Evolutionary conservation across 2,113 vertebrate species (phyloP).

Genomic region (Python bivittatus): DNA sequence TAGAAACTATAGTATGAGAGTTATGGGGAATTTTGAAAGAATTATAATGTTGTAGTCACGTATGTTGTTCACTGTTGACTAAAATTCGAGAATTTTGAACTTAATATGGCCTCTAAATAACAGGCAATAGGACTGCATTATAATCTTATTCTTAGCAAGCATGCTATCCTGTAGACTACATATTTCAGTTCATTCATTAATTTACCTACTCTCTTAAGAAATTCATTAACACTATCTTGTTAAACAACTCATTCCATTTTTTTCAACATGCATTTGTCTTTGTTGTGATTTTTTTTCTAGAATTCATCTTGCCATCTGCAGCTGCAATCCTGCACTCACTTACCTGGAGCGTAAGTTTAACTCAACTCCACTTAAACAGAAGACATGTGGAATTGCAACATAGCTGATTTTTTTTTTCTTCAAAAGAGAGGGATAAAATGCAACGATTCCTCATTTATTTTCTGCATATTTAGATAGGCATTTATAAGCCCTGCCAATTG

Average conservation of each 20-base stretch:
- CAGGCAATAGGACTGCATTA: not conserved
- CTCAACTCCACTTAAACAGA: not conserved
- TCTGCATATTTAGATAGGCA: not conserved
- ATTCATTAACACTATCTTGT: not conserved
- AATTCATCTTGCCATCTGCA: not conserved
- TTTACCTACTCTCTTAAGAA: not conserved
- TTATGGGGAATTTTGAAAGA: not conserved
- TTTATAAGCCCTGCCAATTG: not conserved
- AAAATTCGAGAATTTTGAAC: not conserved
- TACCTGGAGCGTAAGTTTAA: not conserved
- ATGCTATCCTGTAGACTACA: not conserved
- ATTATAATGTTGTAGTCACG: not conserved
- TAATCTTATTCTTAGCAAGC: not conserved
- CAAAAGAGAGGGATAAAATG: not conserved
- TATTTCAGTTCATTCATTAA: not conserved
- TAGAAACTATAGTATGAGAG: not conserved
- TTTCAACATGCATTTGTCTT: not conserved
- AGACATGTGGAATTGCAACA: not conserved
- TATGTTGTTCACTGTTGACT: not conserved
- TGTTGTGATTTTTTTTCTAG: not conserved
- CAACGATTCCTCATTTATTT: not conserved
- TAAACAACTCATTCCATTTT: not conserved
- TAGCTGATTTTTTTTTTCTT: not conserved
- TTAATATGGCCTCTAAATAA: not conserved
- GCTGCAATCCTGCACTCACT: not conserved